Base-by-base conservation (phyloP, 2,113 vertebrate genomes). In the Numenius arquata region DNA sequence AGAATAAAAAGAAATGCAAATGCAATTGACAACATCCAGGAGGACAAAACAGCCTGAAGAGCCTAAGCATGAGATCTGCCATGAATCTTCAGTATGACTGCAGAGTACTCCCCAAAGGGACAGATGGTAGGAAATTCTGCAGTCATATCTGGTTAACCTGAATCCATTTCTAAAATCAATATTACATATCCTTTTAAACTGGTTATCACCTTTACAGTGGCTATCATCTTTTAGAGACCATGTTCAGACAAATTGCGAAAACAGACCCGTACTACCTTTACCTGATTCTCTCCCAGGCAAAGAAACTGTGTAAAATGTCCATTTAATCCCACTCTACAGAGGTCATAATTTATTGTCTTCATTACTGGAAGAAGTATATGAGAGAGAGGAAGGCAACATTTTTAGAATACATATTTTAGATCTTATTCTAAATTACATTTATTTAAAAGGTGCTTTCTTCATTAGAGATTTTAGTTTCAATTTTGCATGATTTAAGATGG, bases 1-100 rank as follows among this genome's bases (percentile, higher is more conserved):
- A 89, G 70, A 89, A 85, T 70, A 59, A 92, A 95, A 95, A 87
- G n/a, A 87, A 95, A 83, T 62, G 55, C 47, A 95, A 96, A 95
- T 91, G 34, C 36, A 94, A 63, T 41, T 94, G 96, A 90, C 93
- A 94, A 65, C 59, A 92, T 90, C 38, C 79, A 92, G 74, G 93
- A 96, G 55, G 59, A 68, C 30, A 91, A 94, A 96, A 81, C 70
- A 90, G 70, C 91, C 89, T 63, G 70, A 82, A 94, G 86, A 94
- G 16, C 34, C 25, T 43, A 59, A 94, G 81, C 41, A 88, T 86
- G 72, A 91, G 66, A 85, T 93, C 55, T 90, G 81, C 67, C 67
- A 80, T 0, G 7, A 58, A 77, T 87, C 82, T 84, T 93, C 81
- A 65, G 25, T 63, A 43, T n/a, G 63, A 36, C 56, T 63, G 58